Percentiles rank a stretch among this genome's conserved stretches.
phyloP scores from a whole-genome alignment of 1,140 invertebrate species.

The Grapholita molesta region DNA sequence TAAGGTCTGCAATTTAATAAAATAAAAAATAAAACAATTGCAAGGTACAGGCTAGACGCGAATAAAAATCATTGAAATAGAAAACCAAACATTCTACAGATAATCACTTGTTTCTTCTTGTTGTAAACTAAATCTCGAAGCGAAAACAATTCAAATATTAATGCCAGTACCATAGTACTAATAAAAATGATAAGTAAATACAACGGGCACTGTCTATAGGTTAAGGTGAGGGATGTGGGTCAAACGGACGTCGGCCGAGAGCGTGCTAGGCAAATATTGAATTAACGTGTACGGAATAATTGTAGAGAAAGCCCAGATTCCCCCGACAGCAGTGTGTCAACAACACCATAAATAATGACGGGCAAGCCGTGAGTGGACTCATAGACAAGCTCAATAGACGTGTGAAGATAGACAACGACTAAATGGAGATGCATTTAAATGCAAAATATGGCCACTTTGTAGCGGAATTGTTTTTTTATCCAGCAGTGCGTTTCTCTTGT shows the following conservation, averaged over 20 bases:
- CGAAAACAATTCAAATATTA: conserved; percentile 22
- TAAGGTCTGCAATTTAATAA: no score
- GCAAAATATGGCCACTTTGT: no score
- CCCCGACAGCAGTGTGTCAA: conserved; percentile 19
- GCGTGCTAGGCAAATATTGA: conserved; percentile 70
- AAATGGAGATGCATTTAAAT: no score
- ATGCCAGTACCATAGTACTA: background rate
- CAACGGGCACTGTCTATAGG: conserved; percentile 29
- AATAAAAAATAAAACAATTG: no score
- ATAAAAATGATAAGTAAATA: conserved; percentile 34
- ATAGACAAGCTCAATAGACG: background rate
- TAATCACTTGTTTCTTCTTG: no score
- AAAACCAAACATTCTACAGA: no score
- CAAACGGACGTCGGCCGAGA: conserved; percentile 39
- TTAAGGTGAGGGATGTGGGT: conserved; percentile 65
- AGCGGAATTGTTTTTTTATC: no score
- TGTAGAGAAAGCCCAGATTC: conserved; percentile 60
- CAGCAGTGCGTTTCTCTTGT: no score
- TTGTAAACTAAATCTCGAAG: background rate
- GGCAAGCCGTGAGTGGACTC: conserved; percentile 4
- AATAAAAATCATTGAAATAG: no score
- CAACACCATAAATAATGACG: conserved; percentile 18
- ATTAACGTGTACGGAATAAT: conserved; percentile 68
- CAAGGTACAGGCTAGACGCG: no score
- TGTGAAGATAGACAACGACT: background rate